Base-by-base conservation (phyloP, 2,888 invertebrate genomes). In the Ceraclea dissimilis region DNA sequence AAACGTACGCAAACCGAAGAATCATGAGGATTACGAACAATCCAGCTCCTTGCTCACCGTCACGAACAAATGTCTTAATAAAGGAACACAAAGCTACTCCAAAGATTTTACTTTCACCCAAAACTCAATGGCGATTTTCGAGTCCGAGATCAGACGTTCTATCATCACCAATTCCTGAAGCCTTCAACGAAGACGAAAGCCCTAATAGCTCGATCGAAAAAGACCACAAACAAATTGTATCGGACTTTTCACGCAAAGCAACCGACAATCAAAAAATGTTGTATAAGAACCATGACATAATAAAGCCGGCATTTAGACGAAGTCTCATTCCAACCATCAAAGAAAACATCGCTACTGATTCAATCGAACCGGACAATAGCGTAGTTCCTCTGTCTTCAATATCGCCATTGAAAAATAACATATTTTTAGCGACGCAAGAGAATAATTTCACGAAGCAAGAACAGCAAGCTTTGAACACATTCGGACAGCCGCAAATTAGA, bases 81-180 rank as follows among this genome's bases (percentile, higher is more conserved):
- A 79, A 77, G 61, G 75, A 76, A 64, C 76, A 78, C 57, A 79
- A 80, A 66, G 75, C 73, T 58, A 78, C 80, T 2, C 79, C 80
- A 1, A 79, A 78, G 70, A 88, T 88, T 67, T 73, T 87, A 51
- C 71, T 85, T 39, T 85, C 85, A 54, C 86, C 86, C 0, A 79
- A 85, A 61, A 84, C 86, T 0, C 83, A 81, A 59, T 87, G 87
- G 86, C 75, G 86, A 62, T 86, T 87, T 65, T 80, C 85, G 34
- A 85, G 83, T 63, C 87, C 86, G 1, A 77, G 90, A 65, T 89
- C 88, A 19, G 90, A 92, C 66, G 89, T 92, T 52, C 81, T 93
- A 67, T 90, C 91, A 44, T 87, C 88, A 48, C 90, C 91, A 56
- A 93, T 93, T 69, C 85, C 85, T 43, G 92, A 93, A 76, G 92